These are phyloP conservation scores for Alaudala cheleensis DNA, from an alignment of 2,113 vertebrate genomes.

Conservation along the genomic window DNA sequence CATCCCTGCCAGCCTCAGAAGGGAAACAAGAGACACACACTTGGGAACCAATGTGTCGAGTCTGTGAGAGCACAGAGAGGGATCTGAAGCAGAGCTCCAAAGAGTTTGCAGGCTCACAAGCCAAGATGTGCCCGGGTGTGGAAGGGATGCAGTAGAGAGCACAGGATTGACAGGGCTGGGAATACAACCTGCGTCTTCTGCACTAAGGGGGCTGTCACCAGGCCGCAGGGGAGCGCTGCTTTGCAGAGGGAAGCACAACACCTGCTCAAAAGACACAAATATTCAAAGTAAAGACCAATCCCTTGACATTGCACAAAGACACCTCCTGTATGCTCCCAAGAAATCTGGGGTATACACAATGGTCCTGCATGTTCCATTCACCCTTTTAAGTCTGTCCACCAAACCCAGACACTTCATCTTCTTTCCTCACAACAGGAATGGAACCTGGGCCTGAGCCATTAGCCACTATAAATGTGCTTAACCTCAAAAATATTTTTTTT, in stretches of 20 bases:
- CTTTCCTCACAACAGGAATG: background rate
- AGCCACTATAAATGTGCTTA: background rate
- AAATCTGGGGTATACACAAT: background rate
- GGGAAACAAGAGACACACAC: background rate
- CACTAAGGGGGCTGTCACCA: constrained; percentile 28
- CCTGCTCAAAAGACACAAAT: constrained; percentile 31
- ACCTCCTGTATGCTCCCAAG: background rate
- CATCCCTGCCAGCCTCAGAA: background rate
- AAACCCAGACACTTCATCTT: background rate
- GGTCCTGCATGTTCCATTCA: background rate
- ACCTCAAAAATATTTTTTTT: background rate
- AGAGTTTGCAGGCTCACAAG: background rate
- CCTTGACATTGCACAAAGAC: background rate
- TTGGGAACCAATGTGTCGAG: background rate
- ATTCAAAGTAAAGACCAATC: background rate
- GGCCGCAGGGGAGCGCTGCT: background rate
- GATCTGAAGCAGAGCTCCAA: background rate
- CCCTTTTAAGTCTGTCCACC: fast-evolving
- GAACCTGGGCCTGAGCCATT: background rate
- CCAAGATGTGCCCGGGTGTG: background rate
- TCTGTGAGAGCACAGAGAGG: background rate
- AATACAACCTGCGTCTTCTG: background rate
- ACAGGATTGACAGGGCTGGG: constrained; percentile 44
- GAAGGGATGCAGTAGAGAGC: background rate
- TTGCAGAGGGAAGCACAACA: constrained; percentile 15